Evolutionary conservation across 1,140 invertebrate genomes (phyloP).

Genomic region (Tetramorium alpestre): DNA sequence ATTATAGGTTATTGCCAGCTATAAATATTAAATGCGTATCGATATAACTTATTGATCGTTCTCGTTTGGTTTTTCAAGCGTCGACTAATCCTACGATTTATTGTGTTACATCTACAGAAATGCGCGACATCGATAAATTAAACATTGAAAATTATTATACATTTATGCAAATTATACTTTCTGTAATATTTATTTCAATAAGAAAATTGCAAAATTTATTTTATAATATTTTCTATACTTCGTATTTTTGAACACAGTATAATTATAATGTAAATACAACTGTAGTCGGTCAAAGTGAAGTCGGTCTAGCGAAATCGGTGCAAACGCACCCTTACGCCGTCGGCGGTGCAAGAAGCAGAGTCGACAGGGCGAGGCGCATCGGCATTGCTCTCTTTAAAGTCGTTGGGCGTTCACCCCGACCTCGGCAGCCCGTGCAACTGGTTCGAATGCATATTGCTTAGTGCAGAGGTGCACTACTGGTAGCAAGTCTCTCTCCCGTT

Average conservation of each 20-base stretch:
- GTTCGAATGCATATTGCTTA: constrained; percentile 81
- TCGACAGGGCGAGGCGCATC: constrained; percentile 72
- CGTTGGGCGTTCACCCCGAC: constrained; percentile 85
- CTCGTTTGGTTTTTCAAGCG: neutral
- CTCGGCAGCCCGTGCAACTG: constrained; percentile 83
- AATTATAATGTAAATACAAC: neutral
- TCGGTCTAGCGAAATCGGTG: constrained; percentile 58
- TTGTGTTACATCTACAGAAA: neutral
- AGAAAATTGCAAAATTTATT: neutral
- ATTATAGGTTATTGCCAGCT: neutral
- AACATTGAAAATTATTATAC: neutral
- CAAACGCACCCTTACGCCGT: constrained; percentile 76
- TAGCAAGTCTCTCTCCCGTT: constrained; percentile 61
- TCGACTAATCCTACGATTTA: neutral
- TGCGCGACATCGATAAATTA: neutral
- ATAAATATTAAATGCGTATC: constrained; percentile 27
- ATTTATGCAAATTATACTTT: constrained; percentile 26
- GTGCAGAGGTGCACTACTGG: constrained; percentile 81
- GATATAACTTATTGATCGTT: neutral
- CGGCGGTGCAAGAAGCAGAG: constrained; percentile 78
- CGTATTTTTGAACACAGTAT: neutral
- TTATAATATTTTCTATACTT: neutral
- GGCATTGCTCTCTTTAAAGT: constrained; percentile 82
- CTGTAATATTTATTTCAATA: neutral
- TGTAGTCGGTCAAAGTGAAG: neutral